These are phyloP conservation scores for Lagria hirta DNA, from an alignment of 2,888 invertebrate species.

Conservation along the genomic window DNA sequence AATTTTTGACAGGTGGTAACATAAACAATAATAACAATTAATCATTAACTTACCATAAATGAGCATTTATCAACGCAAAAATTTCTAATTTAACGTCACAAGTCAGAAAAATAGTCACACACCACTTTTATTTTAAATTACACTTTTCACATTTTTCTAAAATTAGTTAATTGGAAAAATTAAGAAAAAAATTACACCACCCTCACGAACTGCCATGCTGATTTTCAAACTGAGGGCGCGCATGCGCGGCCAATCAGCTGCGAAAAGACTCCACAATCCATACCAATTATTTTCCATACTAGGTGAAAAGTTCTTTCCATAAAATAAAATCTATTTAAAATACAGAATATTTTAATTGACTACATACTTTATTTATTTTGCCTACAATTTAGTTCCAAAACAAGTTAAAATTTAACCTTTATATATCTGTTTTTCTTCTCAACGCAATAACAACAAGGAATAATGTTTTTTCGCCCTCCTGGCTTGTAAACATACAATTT, in stretches of 20 bases:
- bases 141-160: slow-evolving; percentile 25
- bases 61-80: slow-evolving; percentile 14
- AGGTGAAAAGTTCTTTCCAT: too few relatives aligned
- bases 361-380: too few relatives aligned
- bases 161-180: slow-evolving; percentile 33
- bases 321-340: too few relatives aligned
- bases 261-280: slow-evolving; percentile 4
- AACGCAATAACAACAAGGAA: too few relatives aligned
- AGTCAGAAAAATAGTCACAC: slow-evolving; percentile 16
- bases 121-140: slow-evolving; percentile 22
- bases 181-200: slow-evolving; percentile 47
- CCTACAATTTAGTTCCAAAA: too few relatives aligned
- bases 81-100: slow-evolving; percentile 12
- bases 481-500: too few relatives aligned
- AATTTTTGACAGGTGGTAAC: slow-evolving; percentile 24
- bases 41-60: slow-evolving; percentile 31
- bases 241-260: slow-evolving; percentile 40
- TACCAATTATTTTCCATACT: too few relatives aligned
- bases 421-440: too few relatives aligned
- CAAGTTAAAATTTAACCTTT: too few relatives aligned
- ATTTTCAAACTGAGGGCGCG: slow-evolving; percentile 48
- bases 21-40: slow-evolving; percentile 29
- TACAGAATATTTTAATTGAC: too few relatives aligned
- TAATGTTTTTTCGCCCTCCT: too few relatives aligned
- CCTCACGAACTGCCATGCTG: slow-evolving; percentile 49